Conservation (phyloP, 2,888 invertebrate species). For the Troglohyphantes excavatus region DNA sequence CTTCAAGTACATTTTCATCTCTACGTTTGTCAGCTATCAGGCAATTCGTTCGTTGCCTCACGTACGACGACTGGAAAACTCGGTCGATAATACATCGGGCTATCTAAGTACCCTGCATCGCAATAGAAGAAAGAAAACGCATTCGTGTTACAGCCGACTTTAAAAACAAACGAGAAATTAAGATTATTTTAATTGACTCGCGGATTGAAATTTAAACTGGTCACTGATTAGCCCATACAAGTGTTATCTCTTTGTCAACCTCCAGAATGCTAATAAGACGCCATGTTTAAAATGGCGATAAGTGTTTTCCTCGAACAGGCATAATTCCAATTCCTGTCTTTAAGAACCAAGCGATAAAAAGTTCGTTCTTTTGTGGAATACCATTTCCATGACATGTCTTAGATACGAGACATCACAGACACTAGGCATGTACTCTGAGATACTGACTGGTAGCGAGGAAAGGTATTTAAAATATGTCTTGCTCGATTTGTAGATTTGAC, state of each 20-base stretch:
- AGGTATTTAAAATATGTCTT: constrained; percentile 32
- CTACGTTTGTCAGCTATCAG: not conserved
- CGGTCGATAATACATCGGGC: not conserved
- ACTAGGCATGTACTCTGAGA: not conserved
- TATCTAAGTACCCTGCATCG: not conserved
- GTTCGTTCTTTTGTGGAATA: not conserved
- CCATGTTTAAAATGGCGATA: constrained; percentile 10
- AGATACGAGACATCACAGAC: constrained; percentile 18
- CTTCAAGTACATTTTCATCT: not conserved
- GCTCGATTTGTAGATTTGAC: constrained; percentile 23
- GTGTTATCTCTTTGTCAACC: not conserved
- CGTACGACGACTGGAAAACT: not conserved
- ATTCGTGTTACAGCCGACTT: not conserved
- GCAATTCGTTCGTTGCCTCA: constrained; percentile 28
- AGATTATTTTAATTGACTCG: constrained; percentile 35
- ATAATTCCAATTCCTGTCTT: constrained; percentile 12
- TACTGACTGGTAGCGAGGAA: not conserved
- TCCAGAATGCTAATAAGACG: not conserved
- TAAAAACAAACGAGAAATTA: constrained; percentile 25
- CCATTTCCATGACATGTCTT: not conserved
- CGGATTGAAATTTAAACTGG: constrained; percentile 42
- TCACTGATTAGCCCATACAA: not conserved
- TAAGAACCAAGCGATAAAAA: not conserved
- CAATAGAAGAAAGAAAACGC: not conserved
- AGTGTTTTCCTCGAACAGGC: not conserved